A percentile compares a stretch with the other conserved stretches of the same genome.
These are phyloP conservation scores for Antheraea mylitta DNA, from an alignment of 1,140 invertebrate genomes.

Conservation along the genomic window DNA sequence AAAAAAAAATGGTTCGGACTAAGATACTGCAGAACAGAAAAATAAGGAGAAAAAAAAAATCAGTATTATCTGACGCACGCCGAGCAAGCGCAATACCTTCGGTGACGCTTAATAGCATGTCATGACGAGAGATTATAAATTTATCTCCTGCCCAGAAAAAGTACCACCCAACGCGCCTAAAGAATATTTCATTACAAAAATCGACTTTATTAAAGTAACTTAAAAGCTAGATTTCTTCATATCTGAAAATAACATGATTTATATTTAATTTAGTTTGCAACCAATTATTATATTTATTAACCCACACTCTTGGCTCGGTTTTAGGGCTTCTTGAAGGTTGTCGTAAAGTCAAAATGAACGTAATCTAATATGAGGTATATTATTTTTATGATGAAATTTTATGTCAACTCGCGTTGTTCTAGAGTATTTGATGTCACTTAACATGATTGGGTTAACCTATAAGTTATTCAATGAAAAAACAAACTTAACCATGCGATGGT, in stretches of 20 bases:
- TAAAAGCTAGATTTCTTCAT: too few relatives aligned
- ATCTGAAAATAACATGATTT: not conserved
- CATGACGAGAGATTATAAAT: too few relatives aligned
- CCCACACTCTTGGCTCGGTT: not conserved
- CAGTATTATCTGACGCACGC: too few relatives aligned
- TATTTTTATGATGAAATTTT: not conserved
- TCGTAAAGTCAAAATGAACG: conserved; percentile 3
- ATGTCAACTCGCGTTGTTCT: not conserved
- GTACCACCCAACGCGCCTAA: too few relatives aligned
- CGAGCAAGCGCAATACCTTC: too few relatives aligned
- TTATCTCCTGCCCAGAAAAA: too few relatives aligned
- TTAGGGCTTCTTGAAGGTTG: not conserved
- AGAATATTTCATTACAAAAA: too few relatives aligned
- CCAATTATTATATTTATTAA: not conserved
- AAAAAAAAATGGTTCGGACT: too few relatives aligned
- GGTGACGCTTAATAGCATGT: too few relatives aligned
- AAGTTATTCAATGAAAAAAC: not conserved
- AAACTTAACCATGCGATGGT: not conserved
- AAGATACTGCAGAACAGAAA: too few relatives aligned
- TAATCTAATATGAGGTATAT: not conserved
- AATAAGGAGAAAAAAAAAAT: too few relatives aligned
- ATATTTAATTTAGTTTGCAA: conserved; percentile 1
- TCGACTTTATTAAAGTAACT: too few relatives aligned
- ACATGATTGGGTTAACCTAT: not conserved
- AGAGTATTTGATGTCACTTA: not conserved